Evolutionary conservation across 2,797 vertebrate species (phyloP), one percentile per base, ranked within the genome.

Genomic region (Threskiornis aethiopicus): DNA sequence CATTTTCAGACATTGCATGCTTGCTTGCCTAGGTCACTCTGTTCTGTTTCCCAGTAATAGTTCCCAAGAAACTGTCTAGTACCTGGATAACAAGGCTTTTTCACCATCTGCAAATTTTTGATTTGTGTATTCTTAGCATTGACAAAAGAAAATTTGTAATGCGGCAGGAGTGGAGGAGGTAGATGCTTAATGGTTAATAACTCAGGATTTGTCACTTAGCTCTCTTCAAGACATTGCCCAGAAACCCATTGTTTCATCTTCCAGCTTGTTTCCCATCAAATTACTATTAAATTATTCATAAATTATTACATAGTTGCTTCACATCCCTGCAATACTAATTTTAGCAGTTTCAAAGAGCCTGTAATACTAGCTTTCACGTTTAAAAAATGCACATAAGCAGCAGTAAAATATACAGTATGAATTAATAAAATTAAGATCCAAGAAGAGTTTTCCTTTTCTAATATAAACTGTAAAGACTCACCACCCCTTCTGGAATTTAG

Each of bases 231-330:
- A 92, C 65, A 89, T 92, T 95, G 93, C 92, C 93, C 94, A 89
- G 92, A 85, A 97, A 93, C 72, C 76, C 71, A 76, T 64, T 95
- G 88, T 95, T 97, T 96, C 92, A 91, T 94, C 90, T 95, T 96
- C 92, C 93, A 95, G 92, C 84, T 80, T 97, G 97, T 86, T 96
- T 94, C 92, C 89, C 90, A 91, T 84, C 94, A 95, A 96, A 93
- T 93, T 95, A 51, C 90, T 97, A 96, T 88, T 97, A 96, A 96
- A 96, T 93, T 96, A 93, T 90, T 96, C 96, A 93, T 94, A 91
- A 94, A 92, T 93, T 90, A 93, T 96, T 95, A 78, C 69, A 83
- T 5, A 39, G 57, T 61, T 93, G 64, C 61, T 72, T 92, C 92
- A 84, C 65, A 91, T 55, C 42, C 54, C 55, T 51, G 57, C 90